phyloP scores from a whole-genome alignment of 2,888 invertebrate genomes.

The Protophormia terraenovae region DNA sequence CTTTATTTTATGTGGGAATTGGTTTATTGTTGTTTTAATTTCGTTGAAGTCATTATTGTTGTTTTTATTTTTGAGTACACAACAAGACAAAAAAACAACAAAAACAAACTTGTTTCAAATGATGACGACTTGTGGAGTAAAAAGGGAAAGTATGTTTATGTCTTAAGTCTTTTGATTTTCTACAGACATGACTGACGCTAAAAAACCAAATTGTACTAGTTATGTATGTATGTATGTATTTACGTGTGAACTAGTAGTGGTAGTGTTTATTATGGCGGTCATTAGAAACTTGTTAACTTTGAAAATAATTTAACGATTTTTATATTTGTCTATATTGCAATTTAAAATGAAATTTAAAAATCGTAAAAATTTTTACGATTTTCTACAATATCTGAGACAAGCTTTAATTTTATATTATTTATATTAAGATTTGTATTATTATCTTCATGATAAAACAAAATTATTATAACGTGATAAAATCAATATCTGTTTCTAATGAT shows the following conservation, averaged over 20 bases:
- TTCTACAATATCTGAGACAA: not conserved
- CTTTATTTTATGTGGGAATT: slow-evolving; percentile 22
- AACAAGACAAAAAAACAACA: not conserved
- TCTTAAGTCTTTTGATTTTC: slow-evolving; percentile 32
- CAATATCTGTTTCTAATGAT: slow-evolving; percentile 49
- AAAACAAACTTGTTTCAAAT: not conserved
- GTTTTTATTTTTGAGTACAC: not conserved
- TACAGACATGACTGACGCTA: not conserved
- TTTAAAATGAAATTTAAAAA: not conserved
- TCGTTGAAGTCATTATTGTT: not conserved
- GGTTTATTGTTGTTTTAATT: not conserved
- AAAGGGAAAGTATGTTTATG: slow-evolving; percentile 31
- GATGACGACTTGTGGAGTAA: not conserved
- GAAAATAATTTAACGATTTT: not conserved
- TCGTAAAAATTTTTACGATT: not conserved
- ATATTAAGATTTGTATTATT: not conserved
- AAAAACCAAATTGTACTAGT: not conserved
- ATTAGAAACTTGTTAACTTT: not conserved
- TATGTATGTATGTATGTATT: not conserved
- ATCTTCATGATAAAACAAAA: not conserved
- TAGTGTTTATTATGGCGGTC: not conserved
- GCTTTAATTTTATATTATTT: not conserved
- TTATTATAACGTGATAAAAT: slow-evolving; percentile 53
- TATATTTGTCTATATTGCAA: not conserved
- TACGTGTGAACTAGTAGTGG: not conserved